Percentiles rank a stretch among this genome's conserved stretches.
phyloP scores from a whole-genome alignment of 2,888 invertebrate species.

The Caenorhabditis sp. region DNA sequence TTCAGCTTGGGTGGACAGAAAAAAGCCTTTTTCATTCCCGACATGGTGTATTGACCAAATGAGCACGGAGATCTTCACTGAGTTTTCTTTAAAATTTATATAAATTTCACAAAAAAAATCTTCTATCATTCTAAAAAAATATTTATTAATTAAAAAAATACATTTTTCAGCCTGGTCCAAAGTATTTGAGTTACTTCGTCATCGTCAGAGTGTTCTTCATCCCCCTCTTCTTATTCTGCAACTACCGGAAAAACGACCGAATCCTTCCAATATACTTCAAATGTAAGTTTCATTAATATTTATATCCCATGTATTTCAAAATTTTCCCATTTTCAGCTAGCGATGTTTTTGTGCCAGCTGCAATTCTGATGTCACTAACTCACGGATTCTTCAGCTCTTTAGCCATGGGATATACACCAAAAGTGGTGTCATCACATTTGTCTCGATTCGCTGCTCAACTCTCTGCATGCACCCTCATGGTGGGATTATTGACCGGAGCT shows the following conservation, averaged over 20 bases:
- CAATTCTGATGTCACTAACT: slow-evolving; percentile 82
- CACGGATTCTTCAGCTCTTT: slow-evolving; percentile 91
- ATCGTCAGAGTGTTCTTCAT: slow-evolving; percentile 80
- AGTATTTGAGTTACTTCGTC: slow-evolving; percentile 81
- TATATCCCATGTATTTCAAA: neutral
- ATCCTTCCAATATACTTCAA: slow-evolving; percentile 80
- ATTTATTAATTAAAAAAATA: neutral
- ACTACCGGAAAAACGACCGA: slow-evolving; percentile 80
- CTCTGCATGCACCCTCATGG: slow-evolving; percentile 53
- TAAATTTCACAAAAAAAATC: too few species aligned
- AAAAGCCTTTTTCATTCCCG: too few species aligned
- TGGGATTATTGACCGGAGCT: slow-evolving; percentile 44
- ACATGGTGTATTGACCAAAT: too few species aligned
- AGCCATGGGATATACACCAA: slow-evolving; percentile 89
- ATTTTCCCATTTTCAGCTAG: slow-evolving; percentile 72
- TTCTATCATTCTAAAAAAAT: neutral
- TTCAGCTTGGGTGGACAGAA: too few species aligned
- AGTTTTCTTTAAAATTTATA: too few species aligned
- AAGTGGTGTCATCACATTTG: slow-evolving; percentile 66
- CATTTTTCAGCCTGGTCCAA: slow-evolving; percentile 80
- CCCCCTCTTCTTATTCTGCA: slow-evolving; percentile 89
- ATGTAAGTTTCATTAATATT: slow-evolving; percentile 15
- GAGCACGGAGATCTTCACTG: too few species aligned
- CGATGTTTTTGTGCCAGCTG: slow-evolving; percentile 59
- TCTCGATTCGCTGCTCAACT: slow-evolving; percentile 52